Evolutionary conservation across 2,113 vertebrate species (phyloP).

Genomic region (Cisticola juncidis): DNA sequence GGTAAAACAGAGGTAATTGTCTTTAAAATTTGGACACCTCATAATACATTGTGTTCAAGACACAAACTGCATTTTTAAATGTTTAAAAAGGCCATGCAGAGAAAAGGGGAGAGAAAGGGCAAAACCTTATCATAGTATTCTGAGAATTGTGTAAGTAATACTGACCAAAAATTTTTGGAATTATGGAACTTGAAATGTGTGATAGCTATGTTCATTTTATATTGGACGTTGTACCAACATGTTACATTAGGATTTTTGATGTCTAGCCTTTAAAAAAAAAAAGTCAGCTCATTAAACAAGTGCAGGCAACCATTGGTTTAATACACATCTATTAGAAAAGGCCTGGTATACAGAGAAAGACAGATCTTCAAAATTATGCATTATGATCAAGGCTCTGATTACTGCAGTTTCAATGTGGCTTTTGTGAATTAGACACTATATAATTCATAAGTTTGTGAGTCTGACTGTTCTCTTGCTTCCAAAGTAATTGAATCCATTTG

Average conservation of each 20-base stretch:
- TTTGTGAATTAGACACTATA: slow-evolving; percentile 1
- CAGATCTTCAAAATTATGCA: neutral
- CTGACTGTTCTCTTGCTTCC: neutral
- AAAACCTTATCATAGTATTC: neutral
- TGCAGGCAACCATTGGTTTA: neutral
- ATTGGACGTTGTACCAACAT: neutral
- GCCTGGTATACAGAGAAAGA: neutral
- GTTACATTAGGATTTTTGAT: neutral
- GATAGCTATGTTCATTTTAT: neutral
- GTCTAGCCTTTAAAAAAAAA: neutral
- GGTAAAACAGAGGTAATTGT: neutral
- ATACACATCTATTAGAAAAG: neutral
- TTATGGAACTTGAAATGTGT: neutral
- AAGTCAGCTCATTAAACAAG: neutral
- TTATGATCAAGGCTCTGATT: neutral
- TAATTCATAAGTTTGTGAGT: neutral
- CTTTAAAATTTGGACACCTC: neutral
- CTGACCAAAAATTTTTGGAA: neutral
- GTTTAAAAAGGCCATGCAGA: neutral
- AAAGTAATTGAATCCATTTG: neutral
- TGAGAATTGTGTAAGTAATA: neutral
- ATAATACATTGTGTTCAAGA: neutral
- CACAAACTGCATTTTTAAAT: neutral
- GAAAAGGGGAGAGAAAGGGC: neutral
- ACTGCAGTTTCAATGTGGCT: neutral